Conservation (phyloP, 2,797 vertebrate species). For the Kryptolebias ocellatus region DNA sequence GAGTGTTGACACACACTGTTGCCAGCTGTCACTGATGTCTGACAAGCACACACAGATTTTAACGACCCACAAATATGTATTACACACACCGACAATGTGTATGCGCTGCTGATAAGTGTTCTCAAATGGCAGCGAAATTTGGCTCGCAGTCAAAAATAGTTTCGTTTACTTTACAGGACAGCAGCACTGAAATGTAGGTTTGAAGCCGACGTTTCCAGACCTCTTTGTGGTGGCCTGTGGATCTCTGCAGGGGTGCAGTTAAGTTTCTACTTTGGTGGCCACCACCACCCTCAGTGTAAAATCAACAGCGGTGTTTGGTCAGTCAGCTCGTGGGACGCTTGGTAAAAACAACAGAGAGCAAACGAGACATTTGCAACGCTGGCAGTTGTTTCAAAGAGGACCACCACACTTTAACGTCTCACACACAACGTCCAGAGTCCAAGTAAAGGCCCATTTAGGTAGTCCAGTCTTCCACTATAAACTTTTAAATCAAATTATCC, state of each 20-base stretch:
- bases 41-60: constrained; percentile 22
- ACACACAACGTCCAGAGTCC: background rate
- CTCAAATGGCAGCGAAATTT: background rate
- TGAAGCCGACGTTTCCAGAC: background rate
- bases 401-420: constrained; percentile 21
- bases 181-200: background rate
- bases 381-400: constrained; percentile 48
- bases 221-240: background rate
- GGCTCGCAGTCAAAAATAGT: background rate
- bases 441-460: no score
- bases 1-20: constrained; percentile 21
- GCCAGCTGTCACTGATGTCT: constrained; percentile 45
- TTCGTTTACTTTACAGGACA: background rate
- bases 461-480: no score
- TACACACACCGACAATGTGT: background rate
- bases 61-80: background rate
- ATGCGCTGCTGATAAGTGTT: background rate
- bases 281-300: constrained; percentile 2
- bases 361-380: constrained; percentile 47
- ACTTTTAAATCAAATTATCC: no score
- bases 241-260: background rate
- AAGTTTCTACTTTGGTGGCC: constrained; percentile 52
- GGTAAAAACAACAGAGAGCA: constrained; percentile 57
- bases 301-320: constrained; percentile 55
- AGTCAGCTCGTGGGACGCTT: constrained; percentile 42